Percentiles rank a stretch among this genome's conserved stretches.
phyloP scores from a whole-genome alignment of 2,113 vertebrate species.

The Oncorhynchus clarkii region DNA sequence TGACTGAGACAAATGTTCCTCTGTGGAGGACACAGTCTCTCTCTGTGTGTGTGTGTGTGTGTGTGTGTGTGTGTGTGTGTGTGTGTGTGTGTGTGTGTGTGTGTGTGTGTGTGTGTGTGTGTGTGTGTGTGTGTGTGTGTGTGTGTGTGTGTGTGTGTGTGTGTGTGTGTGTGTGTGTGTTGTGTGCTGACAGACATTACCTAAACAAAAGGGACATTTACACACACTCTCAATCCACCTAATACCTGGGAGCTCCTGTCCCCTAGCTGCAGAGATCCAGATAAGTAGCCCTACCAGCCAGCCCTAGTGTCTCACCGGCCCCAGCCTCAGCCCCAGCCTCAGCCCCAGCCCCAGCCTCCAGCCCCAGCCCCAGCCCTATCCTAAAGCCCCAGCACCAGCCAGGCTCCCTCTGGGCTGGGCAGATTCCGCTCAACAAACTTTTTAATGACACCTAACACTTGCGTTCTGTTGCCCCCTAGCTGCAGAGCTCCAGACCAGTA shows the following conservation, averaged over 20 bases:
- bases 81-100: not conserved
- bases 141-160: not conserved
- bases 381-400: too few relatives aligned
- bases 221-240: not conserved
- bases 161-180: too few relatives aligned
- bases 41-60: too few relatives aligned
- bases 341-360: too few relatives aligned
- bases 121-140: too few relatives aligned
- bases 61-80: conserved; percentile 2
- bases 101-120: not conserved
- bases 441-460: not conserved
- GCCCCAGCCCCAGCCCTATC: too few relatives aligned
- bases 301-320: not conserved
- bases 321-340: too few relatives aligned
- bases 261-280: not conserved
- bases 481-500: too few relatives aligned
- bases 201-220: not conserved
- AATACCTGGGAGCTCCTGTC: not conserved
- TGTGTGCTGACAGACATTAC: not conserved
- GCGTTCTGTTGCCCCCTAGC: too few relatives aligned
- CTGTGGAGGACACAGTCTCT: not conserved
- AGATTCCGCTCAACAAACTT: not conserved
- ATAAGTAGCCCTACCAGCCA: too few relatives aligned
- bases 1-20: too few relatives aligned
- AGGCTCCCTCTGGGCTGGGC: too few relatives aligned